phyloP scores from a whole-genome alignment of 2,113 vertebrate genomes.

The Rattus rattus region DNA sequence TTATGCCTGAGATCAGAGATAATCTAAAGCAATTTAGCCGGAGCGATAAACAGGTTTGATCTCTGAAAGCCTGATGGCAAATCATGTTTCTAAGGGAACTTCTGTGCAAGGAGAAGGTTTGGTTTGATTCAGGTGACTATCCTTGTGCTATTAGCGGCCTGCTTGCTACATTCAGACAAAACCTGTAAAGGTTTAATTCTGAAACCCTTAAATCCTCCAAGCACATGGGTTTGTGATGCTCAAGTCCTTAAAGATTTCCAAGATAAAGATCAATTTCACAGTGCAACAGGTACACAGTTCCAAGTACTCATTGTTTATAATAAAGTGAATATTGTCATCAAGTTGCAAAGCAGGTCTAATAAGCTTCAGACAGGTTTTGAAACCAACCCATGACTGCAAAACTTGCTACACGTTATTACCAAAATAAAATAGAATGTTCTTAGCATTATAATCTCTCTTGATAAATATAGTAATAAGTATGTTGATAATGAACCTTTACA shows the following conservation, averaged over 20 bases:
- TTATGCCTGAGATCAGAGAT: background rate
- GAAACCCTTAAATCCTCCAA: background rate
- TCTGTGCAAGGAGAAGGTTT: background rate
- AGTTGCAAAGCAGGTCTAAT: background rate
- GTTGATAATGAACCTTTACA: background rate
- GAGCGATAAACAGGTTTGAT: background rate
- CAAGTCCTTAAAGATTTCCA: background rate
- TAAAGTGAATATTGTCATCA: background rate
- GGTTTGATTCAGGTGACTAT: slow-evolving; percentile 6
- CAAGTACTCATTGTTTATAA: background rate
- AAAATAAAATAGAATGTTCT: background rate
- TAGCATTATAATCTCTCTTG: background rate
- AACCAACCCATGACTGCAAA: slow-evolving; percentile 33
- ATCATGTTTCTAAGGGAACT: background rate
- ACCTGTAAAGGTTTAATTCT: background rate
- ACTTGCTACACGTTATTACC: background rate
- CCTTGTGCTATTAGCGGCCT: background rate
- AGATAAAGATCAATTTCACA: background rate
- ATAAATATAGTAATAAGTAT: background rate
- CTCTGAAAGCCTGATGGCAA: background rate
- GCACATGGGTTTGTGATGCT: background rate
- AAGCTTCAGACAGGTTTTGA: background rate
- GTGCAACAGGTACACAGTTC: background rate
- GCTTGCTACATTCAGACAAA: background rate
- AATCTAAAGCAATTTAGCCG: background rate